Percentiles rank a stretch among this genome's conserved stretches.
These are phyloP conservation scores for Hippocampus mohnikei DNA, from an alignment of 2,113 vertebrate genomes.

Conservation along the genomic window DNA sequence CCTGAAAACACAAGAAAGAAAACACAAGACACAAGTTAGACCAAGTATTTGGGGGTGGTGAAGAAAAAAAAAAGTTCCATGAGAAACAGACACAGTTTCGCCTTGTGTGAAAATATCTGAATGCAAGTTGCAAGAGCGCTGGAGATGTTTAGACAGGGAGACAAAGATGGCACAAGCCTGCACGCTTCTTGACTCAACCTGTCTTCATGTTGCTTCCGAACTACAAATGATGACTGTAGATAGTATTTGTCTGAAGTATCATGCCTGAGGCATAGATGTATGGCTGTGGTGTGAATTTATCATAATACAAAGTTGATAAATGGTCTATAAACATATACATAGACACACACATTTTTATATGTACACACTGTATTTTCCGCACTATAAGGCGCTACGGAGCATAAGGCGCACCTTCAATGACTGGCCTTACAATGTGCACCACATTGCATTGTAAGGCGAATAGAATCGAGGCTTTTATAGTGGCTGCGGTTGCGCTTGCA, in stretches of 20 bases:
- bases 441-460: too few relatives aligned
- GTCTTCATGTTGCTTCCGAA: background rate
- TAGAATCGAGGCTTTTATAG: too few relatives aligned
- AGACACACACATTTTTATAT: too few relatives aligned
- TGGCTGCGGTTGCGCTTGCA: too few relatives aligned
- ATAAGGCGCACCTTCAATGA: too few relatives aligned
- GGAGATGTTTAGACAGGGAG: background rate
- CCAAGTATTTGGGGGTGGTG: background rate
- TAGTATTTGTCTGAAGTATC: background rate
- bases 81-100: background rate
- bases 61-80: background rate
- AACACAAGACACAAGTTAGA: constrained; percentile 3
- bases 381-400: too few relatives aligned
- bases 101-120: background rate
- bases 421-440: too few relatives aligned
- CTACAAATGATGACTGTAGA: background rate
- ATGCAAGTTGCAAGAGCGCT: background rate
- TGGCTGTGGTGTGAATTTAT: background rate
- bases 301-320: background rate
- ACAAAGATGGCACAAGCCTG: background rate
- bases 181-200: background rate
- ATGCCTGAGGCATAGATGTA: background rate
- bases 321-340: background rate
- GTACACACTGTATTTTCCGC: too few relatives aligned
- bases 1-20: constrained; percentile 45